Conservation (phyloP, 1,140 invertebrate genomes). For the Mizuhopecten yessoensis region DNA sequence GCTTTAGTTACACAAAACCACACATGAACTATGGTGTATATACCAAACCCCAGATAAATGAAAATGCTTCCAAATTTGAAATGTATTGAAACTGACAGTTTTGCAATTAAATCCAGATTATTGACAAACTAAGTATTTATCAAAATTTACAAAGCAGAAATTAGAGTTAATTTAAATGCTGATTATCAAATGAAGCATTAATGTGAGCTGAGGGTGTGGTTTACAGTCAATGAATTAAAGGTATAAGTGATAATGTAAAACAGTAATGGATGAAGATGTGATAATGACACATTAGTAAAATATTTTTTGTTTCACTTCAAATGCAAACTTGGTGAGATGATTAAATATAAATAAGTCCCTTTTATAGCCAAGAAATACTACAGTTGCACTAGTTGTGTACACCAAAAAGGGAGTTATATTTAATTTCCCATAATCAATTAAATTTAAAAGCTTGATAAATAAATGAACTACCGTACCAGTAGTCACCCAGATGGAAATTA, state of each 20-base stretch:
- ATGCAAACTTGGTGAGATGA: neutral
- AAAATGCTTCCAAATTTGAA: too few relatives aligned
- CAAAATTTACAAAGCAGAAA: too few relatives aligned
- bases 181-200: too few relatives aligned
- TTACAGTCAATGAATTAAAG: neutral
- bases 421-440: too few relatives aligned
- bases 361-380: neutral
- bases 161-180: too few relatives aligned
- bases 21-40: neutral
- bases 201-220: neutral
- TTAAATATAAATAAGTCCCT: neutral
- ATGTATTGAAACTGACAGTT: too few relatives aligned
- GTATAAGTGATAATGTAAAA: conserved; percentile 36
- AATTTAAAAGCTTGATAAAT: too few relatives aligned
- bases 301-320: neutral
- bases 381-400: neutral
- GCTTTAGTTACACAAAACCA: neutral
- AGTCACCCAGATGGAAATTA: too few relatives aligned
- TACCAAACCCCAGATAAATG: neutral
- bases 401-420: neutral
- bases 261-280: conserved; percentile 32
- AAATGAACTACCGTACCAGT: neutral
- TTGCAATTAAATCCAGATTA: too few relatives aligned
- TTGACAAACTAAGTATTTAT: too few relatives aligned
- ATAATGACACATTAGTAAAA: neutral